Evolutionary conservation across 2,888 invertebrate species (phyloP).

Genomic region (Chamaedrilus cognettii): DNA sequence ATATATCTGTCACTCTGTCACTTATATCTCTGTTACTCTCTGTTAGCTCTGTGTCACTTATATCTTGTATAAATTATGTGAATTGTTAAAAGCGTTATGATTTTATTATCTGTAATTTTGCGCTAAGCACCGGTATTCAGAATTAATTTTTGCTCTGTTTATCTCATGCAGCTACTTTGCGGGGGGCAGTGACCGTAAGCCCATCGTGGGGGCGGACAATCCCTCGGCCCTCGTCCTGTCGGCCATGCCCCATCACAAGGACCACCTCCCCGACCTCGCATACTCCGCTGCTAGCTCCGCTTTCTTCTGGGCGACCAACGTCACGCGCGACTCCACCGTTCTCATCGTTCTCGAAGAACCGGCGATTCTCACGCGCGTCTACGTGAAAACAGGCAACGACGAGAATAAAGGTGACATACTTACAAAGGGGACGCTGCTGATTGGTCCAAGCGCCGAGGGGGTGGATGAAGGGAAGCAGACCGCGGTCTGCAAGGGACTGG

Average conservation of each 20-base stretch:
- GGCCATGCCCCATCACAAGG: conserved; percentile 49
- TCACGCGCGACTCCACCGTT: conserved; percentile 20
- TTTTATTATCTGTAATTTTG: no score
- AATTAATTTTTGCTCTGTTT: no score
- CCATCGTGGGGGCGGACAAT: conserved; percentile 42
- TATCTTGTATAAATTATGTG: no score
- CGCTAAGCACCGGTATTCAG: no score
- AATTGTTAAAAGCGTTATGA: no score
- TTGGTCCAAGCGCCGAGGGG: conserved; percentile 13
- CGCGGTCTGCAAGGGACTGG: conserved; percentile 16
- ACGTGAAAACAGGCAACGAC: conserved; percentile 25
- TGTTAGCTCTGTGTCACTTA: no score
- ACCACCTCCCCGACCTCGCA: conserved; percentile 48
- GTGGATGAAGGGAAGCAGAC: background rate
- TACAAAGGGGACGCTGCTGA: conserved; percentile 21
- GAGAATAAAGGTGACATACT: conserved; percentile 20
- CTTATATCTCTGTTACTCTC: no score
- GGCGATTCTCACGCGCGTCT: conserved; percentile 16
- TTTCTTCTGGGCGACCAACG: conserved; percentile 34
- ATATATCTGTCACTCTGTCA: no score
- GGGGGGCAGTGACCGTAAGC: conserved; percentile 18
- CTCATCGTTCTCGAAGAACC: conserved; percentile 24
- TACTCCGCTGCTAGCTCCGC: conserved; percentile 41
- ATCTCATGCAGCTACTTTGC: no score
- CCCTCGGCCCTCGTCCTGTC: conserved; percentile 56